phyloP scores from a whole-genome alignment of 1,140 invertebrate species.

The Luehdorfia chinensis region DNA sequence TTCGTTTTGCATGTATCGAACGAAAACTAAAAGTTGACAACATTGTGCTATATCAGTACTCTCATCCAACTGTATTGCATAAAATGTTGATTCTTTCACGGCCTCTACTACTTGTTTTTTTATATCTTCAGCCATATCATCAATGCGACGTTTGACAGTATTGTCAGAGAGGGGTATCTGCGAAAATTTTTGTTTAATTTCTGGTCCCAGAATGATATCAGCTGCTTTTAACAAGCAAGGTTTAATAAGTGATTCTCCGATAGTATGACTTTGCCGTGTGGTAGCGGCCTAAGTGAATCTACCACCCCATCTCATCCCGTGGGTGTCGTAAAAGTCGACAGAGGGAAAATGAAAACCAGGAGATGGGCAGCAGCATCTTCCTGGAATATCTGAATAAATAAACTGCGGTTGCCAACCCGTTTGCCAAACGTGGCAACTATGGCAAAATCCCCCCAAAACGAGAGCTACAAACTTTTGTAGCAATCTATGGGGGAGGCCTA shows the following conservation, averaged over 20 bases:
- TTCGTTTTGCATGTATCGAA: constrained; percentile 34
- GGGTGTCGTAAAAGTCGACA: no score
- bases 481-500: no score
- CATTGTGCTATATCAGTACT: constrained; percentile 25
- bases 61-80: constrained; percentile 29
- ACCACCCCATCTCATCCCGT: no score
- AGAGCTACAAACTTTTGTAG: no score
- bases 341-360: no score
- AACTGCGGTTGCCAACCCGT: no score
- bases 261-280: no score
- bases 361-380: no score
- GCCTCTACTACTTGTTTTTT: constrained; percentile 30
- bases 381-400: no score
- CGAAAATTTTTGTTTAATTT: constrained; percentile 8
- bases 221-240: constrained; percentile 14
- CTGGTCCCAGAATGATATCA: neutral
- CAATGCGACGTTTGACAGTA: constrained; percentile 15
- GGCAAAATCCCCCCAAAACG: no score
- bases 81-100: constrained; percentile 26
- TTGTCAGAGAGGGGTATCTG: constrained; percentile 15
- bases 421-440: no score
- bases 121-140: constrained; percentile 25
- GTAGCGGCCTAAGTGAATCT: no score
- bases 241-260: neutral
- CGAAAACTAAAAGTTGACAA: constrained; percentile 29